Evolutionary conservation across 2,888 invertebrate genomes (phyloP), one percentile per base, ranked within the genome.

Genomic region (Periphyllus acericola): DNA sequence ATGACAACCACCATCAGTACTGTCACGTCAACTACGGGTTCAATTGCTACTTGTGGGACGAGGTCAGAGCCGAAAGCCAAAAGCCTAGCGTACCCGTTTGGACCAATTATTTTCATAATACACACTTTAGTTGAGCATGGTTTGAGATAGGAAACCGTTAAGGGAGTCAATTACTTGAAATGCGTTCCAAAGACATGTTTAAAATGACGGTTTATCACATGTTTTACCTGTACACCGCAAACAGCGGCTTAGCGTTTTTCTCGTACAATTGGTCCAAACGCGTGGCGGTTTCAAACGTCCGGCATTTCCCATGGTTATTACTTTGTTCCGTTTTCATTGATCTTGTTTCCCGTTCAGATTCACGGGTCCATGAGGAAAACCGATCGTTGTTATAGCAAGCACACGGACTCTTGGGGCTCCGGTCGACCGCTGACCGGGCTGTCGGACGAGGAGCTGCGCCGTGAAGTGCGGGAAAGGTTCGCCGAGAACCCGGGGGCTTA

Each of bases 21-120:
- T 95, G 95, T 92, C 95, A 95, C 90, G 94, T 95, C 90, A 96
- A 96, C 92, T 95, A 95, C 90, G 95, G 94, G 0, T 95, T 95
- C 91, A 95, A 96, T 91, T 94, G 94, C 91, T 92, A 91, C 75
- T 89, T 94, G 66, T 95, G 95, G 94, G 95, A 95, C 91, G 94
- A 92, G 92, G 94, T 95, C 90, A 91, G 91, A 11, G 1, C 19
- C 55, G 19, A 55, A 55, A 6, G 55, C 19, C 55, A 21, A 3
- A 5, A 11, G 46, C 55, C 19, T 52, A 17, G 40, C 78, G 21
- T 36, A 34, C 21, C 40, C 34, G 36, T 46, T 46, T 46, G 46
- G 46, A 46, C 46, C 11, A 46, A 46, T 46, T n/a, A n/a, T 46
- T 46, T 46, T 46, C 46, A 1, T 1, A 46, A 46, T n/a, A n/a